A percentile compares a stretch with the other conserved stretches of the same genome.
phyloP scores from a whole-genome alignment of 1,140 invertebrate genomes.

The Tribolium madens region DNA sequence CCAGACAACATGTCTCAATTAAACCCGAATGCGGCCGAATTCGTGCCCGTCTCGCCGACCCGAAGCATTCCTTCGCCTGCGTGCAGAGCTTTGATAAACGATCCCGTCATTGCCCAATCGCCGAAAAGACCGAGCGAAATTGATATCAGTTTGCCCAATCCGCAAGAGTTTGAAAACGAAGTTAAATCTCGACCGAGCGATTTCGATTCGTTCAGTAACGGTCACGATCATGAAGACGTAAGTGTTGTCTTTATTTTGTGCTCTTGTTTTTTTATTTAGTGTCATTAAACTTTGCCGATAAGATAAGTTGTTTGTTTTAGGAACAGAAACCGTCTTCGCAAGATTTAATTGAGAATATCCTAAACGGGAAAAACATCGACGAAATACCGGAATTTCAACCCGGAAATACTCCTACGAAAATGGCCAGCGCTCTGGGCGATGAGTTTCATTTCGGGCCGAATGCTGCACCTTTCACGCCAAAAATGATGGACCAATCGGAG shows the following conservation, averaged over 20 bases:
- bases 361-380: slow-evolving; percentile 63
- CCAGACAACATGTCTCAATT: slow-evolving; percentile 73
- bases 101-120: slow-evolving; percentile 72
- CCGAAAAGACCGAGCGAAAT: slow-evolving; percentile 69
- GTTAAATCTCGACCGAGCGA: slow-evolving; percentile 72
- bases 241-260: slow-evolving; percentile 45
- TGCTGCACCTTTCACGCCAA: slow-evolving; percentile 59
- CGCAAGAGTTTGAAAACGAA: slow-evolving; percentile 74
- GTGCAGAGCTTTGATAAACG: slow-evolving; percentile 60
- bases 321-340: slow-evolving; percentile 55
- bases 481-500: slow-evolving; percentile 67
- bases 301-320: slow-evolving; percentile 52
- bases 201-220: slow-evolving; percentile 68
- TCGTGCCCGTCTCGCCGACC: slow-evolving; percentile 73
- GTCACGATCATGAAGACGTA: slow-evolving; percentile 64
- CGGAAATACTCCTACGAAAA: slow-evolving; percentile 50
- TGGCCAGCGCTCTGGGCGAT: slow-evolving; percentile 40
- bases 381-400: slow-evolving; percentile 64
- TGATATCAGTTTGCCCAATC: slow-evolving; percentile 73
- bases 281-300: slow-evolving; percentile 6
- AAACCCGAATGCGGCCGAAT: slow-evolving; percentile 81
- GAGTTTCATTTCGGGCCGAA: slow-evolving; percentile 64
- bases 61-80: slow-evolving; percentile 63
- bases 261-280: slow-evolving; percentile 7
- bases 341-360: slow-evolving; percentile 60